Conservation (phyloP, 2,797 vertebrate species). For the Parauchenoglanis punctatus region DNA sequence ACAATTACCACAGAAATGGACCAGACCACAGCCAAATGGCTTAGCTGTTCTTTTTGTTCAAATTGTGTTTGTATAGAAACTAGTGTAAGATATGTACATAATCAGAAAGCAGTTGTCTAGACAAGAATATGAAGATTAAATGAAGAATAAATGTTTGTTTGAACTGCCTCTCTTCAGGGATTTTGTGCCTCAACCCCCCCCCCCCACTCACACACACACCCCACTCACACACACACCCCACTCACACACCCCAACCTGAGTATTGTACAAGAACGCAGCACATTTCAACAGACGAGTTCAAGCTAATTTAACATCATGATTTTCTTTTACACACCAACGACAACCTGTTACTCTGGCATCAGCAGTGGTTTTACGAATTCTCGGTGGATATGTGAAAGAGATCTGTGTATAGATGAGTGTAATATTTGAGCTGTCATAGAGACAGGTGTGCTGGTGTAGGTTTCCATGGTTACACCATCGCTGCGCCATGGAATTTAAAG, state of each 20-base stretch:
- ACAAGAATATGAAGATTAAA: constrained; percentile 21
- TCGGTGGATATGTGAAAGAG: background rate
- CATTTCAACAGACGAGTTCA: background rate
- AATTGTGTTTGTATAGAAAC: constrained; percentile 1
- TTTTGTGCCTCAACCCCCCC: no score
- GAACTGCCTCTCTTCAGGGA: background rate
- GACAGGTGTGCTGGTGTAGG: constrained; percentile 13
- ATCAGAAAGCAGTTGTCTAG: background rate
- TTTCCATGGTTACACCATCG: constrained; percentile 23
- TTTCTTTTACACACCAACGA: background rate
- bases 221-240: no score
- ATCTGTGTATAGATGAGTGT: background rate
- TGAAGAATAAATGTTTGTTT: constrained; percentile 20
- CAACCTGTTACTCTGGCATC: background rate
- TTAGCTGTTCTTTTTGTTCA: background rate
- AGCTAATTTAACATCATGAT: background rate
- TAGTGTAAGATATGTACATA: constrained; percentile 37
- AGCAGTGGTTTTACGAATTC: background rate
- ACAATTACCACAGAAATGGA: background rate
- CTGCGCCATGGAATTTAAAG: constrained; percentile 42
- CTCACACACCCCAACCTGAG: background rate
- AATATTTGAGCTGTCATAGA: background rate
- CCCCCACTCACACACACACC: no score
- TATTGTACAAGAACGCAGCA: background rate
- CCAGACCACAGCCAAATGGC: background rate